Percentiles rank a stretch among this genome's conserved stretches.
Evolutionary conservation across 2,888 invertebrate genomes (phyloP).

Genomic region (Amorpha juglandis): DNA sequence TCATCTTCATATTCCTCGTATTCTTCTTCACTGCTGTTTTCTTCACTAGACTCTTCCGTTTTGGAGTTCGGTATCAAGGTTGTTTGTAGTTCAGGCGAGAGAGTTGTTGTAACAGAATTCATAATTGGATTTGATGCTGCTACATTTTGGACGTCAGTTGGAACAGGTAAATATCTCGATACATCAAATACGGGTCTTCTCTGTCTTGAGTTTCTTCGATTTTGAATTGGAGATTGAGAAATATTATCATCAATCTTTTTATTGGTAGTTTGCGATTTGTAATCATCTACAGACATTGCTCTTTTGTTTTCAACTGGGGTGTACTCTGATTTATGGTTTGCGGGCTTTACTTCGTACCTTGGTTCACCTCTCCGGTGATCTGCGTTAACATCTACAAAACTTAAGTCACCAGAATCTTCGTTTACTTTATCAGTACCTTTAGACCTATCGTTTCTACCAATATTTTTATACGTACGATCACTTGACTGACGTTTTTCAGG

Average conservation of each 20-base stretch:
- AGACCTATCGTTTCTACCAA: slow-evolving; percentile 66
- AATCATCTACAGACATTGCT: slow-evolving; percentile 63
- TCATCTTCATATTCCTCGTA: slow-evolving; percentile 57
- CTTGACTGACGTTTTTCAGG: slow-evolving; percentile 58
- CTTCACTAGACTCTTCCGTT: slow-evolving; percentile 34
- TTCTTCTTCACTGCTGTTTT: slow-evolving; percentile 51
- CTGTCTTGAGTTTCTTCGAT: slow-evolving; percentile 36
- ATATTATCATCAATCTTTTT: slow-evolving; percentile 34
- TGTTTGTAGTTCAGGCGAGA: slow-evolving; percentile 29
- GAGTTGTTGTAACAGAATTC: slow-evolving; percentile 48
- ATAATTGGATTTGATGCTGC: slow-evolving; percentile 57
- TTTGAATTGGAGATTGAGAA: slow-evolving; percentile 33
- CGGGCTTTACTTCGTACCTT: slow-evolving; percentile 66
- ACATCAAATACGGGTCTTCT: slow-evolving; percentile 51
- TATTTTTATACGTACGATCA: slow-evolving; percentile 64
- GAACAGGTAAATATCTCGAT: slow-evolving; percentile 51
- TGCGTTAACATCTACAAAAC: slow-evolving; percentile 64
- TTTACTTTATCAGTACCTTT: slow-evolving; percentile 43
- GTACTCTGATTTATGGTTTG: slow-evolving; percentile 67
- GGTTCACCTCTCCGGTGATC: slow-evolving; percentile 74
- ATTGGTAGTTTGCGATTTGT: slow-evolving; percentile 47
- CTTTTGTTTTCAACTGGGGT: slow-evolving; percentile 66
- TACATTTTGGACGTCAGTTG: slow-evolving; percentile 48
- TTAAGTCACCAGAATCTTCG: slow-evolving; percentile 42
- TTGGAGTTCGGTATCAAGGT: slow-evolving; percentile 22